Percentiles rank a stretch among this genome's conserved stretches.
These are phyloP conservation scores for Pogonognathellus flavescens DNA, from an alignment of 1,140 invertebrate genomes.

Conservation along the genomic window DNA sequence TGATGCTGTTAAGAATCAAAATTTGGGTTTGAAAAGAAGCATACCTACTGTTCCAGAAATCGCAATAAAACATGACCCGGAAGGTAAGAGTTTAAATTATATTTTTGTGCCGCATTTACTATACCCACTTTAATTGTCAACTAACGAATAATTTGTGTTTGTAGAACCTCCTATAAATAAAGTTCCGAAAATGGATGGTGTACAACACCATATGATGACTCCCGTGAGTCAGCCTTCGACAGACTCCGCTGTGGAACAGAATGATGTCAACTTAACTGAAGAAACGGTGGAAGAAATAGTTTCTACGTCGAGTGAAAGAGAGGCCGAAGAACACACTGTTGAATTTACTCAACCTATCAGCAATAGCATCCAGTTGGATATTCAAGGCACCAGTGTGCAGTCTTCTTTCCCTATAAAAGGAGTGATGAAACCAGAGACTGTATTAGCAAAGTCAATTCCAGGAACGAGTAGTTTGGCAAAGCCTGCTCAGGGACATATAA, in stretches of 20 bases:
- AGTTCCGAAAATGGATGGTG: background rate
- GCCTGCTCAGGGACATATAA: background rate
- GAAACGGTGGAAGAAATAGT: constrained; percentile 60
- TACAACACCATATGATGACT: background rate
- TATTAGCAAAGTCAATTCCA: background rate
- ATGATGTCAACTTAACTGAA: constrained; percentile 61
- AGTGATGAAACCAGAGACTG: background rate
- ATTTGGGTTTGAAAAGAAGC: constrained; percentile 51
- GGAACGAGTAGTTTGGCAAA: background rate
- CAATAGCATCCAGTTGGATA: background rate
- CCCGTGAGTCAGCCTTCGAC: background rate
- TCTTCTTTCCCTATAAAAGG: background rate
- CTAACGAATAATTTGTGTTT: background rate
- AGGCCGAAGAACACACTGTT: background rate
- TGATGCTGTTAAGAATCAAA: constrained; percentile 65
- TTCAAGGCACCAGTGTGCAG: background rate
- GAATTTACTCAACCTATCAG: background rate
- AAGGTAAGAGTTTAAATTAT: constrained; percentile 36
- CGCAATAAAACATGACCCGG: background rate
- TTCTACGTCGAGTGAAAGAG: constrained; percentile 45
- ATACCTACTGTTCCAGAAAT: constrained; percentile 8
- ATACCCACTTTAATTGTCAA: too few species aligned
- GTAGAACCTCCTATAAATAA: constrained; percentile 13
- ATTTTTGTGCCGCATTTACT: too few species aligned
- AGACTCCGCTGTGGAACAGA: background rate